Conservation (phyloP, 37 sponge, comb jelly and placozoan species). For the Crambe crambe region DNA sequence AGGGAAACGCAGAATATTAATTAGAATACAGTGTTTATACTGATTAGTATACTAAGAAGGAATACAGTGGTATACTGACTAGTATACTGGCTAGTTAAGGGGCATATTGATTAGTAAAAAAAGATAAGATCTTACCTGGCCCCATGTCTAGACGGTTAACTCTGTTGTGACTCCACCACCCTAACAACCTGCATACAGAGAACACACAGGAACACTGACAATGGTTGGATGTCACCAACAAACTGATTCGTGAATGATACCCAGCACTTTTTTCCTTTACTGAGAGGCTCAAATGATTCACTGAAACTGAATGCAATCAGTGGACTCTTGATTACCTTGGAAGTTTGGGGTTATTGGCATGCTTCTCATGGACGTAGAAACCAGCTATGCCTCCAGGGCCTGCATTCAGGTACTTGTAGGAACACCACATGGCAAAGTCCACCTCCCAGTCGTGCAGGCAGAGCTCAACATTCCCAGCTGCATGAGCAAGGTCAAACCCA, state of each 20-base stretch:
- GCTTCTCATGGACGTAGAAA: slow-evolving; percentile 89
- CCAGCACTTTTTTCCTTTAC: too few species aligned
- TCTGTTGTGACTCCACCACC: slow-evolving; percentile 93
- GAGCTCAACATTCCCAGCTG: slow-evolving; percentile 92
- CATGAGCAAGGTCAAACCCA: slow-evolving; percentile 95
- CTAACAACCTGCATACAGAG: slow-evolving; percentile 60
- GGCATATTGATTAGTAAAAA: too few species aligned
- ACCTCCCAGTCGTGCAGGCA: slow-evolving; percentile 93
- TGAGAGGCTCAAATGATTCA: too few species aligned
- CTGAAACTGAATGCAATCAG: too few species aligned
- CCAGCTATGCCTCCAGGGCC: slow-evolving; percentile 90
- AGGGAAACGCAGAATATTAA: not conserved
- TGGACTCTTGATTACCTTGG: slow-evolving; percentile 56
- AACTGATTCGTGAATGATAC: too few species aligned
- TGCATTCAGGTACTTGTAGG: slow-evolving; percentile 90
- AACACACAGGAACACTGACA: too few species aligned
- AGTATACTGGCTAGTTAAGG: not conserved
- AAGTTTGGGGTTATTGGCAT: slow-evolving; percentile 63
- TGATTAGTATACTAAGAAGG: not conserved
- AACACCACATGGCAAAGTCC: slow-evolving; percentile 93
- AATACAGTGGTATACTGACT: not conserved
- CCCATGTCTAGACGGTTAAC: slow-evolving; percentile 74
- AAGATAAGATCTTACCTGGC: not conserved
- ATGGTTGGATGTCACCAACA: too few species aligned
- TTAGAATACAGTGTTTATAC: not conserved